Base-by-base conservation (phyloP, 2,797 vertebrate genomes). In the Peromyscus attwateri region DNA sequence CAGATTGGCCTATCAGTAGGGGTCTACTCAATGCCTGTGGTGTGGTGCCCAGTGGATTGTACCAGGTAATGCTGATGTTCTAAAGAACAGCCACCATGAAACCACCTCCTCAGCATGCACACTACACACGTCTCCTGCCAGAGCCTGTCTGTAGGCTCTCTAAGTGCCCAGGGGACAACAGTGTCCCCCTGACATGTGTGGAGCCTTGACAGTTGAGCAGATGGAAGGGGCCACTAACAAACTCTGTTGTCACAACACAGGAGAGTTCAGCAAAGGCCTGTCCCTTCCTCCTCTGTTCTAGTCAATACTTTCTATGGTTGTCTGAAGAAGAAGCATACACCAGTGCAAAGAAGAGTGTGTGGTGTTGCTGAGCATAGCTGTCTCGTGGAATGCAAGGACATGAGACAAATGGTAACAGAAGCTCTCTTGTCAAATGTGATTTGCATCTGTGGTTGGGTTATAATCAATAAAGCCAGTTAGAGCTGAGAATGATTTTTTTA, bases 301-400 rank as follows among this genome's bases (percentile, higher is more conserved):
- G 8, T 82, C 37, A 66, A 88, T 46, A 55, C 19, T 55, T 10
- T 71, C 37, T 75, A 34, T 17, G 37, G 46, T 85, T 68, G 19
- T 46, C 55, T 92, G 60, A 75, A 66, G 82, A 75, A 66, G 82
- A 95, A 92, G 77, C 11, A 10, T 4, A n/a, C 12, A 37, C 1
- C 1, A 3, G 9, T 27, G 11, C 29, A 75, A 64, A 93, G 60
- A 31, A 77, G 6, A 25, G 40, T 40, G 11, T 6, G 3, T 43
- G 25, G 7, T 19, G 64, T 23, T 40, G 7, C 66, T 71, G 90
- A 79, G 87, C 16, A 7, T 0, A 31, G 43, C 4, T 68, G 46
- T 43, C 77, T 94, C 80, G 37, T 13, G 25, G 82, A 71, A 73
- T 91, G 81, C 68, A 70, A 92, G 27, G 60, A 19, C 27, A 76